Percentiles rank a stretch among this genome's conserved stretches.
Evolutionary conservation across 1,140 invertebrate genomes (phyloP).

Genomic region (Oscheius sp.): DNA sequence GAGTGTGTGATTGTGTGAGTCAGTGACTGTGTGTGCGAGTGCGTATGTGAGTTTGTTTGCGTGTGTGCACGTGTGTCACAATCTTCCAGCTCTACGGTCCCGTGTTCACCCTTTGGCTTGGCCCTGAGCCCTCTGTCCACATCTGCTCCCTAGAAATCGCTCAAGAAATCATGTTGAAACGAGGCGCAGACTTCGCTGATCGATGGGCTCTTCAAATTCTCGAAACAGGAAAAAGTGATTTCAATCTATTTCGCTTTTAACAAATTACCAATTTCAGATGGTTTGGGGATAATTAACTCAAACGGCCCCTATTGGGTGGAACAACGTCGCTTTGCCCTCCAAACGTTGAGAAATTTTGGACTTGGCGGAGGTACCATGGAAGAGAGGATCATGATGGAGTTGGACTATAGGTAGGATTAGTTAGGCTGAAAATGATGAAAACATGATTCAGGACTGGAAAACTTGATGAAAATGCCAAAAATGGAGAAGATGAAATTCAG

Average conservation of each 20-base stretch:
- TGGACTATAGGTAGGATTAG: slow-evolving; percentile 26
- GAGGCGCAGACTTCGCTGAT: not conserved
- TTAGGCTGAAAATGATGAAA: not conserved
- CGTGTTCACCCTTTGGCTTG: not conserved
- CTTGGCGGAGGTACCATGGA: slow-evolving; percentile 69
- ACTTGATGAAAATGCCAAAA: slow-evolving; percentile 29
- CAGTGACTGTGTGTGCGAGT: too few relatives aligned
- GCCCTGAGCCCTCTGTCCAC: not conserved
- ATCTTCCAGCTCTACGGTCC: not conserved
- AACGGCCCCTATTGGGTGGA: slow-evolving; percentile 72
- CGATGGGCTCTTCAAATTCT: not conserved
- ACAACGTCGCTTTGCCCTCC: slow-evolving; percentile 75
- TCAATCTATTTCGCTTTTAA: not conserved
- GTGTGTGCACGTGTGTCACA: too few relatives aligned
- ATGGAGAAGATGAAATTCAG: not conserved
- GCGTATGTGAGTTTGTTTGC: too few relatives aligned
- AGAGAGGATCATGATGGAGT: slow-evolving; percentile 64
- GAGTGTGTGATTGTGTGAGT: too few relatives aligned
- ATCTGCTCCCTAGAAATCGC: not conserved
- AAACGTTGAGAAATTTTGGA: slow-evolving; percentile 72
- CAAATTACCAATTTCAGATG: slow-evolving; percentile 25
- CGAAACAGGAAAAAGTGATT: not conserved
- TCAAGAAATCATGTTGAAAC: not conserved
- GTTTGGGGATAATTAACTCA: slow-evolving; percentile 56
- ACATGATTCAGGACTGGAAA: not conserved